A percentile compares a stretch with the other conserved stretches of the same genome.
phyloP scores from a whole-genome alignment of 1,140 invertebrate species.

The Telenomus remus region DNA sequence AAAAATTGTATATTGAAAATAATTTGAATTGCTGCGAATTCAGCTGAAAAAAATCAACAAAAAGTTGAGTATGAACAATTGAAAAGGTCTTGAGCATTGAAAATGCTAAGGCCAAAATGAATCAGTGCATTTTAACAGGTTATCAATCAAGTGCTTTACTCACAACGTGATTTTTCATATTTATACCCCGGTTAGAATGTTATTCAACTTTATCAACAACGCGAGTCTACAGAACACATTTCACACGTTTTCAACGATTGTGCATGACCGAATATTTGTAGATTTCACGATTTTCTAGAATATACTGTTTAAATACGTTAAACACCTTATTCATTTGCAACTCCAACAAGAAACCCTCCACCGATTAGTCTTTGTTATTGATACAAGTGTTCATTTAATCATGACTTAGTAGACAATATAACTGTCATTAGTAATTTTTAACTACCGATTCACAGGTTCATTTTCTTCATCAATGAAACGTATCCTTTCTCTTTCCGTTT shows the following conservation, averaged over 20 bases:
- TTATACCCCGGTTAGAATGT: conserved; percentile 25
- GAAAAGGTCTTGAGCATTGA: background rate
- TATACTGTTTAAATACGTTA: conserved; percentile 40
- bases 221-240: conserved; percentile 22
- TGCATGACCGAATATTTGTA: conserved; percentile 33
- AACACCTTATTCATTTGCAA: too few species aligned
- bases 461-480: conserved; percentile 17
- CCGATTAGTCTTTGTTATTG: too few species aligned
- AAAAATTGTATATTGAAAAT: too few species aligned
- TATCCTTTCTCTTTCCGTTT: conserved; percentile 18
- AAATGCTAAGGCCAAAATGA: background rate
- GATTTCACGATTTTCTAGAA: conserved; percentile 45
- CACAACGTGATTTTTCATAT: conserved; percentile 32
- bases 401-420: conserved; percentile 1
- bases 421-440: conserved; percentile 12
- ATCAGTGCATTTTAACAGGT: conserved; percentile 20
- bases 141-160: conserved; percentile 42
- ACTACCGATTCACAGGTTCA: conserved; percentile 7
- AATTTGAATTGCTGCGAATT: too few species aligned
- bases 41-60: too few species aligned
- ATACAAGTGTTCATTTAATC: too few species aligned
- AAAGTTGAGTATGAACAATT: too few species aligned
- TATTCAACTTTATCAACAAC: conserved; percentile 22
- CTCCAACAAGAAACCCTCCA: too few species aligned
- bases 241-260: conserved; percentile 35